A percentile compares a stretch with the other conserved stretches of the same genome.
Evolutionary conservation across 2,113 vertebrate genomes (phyloP).

Genomic region (Menura novaehollandiae): DNA sequence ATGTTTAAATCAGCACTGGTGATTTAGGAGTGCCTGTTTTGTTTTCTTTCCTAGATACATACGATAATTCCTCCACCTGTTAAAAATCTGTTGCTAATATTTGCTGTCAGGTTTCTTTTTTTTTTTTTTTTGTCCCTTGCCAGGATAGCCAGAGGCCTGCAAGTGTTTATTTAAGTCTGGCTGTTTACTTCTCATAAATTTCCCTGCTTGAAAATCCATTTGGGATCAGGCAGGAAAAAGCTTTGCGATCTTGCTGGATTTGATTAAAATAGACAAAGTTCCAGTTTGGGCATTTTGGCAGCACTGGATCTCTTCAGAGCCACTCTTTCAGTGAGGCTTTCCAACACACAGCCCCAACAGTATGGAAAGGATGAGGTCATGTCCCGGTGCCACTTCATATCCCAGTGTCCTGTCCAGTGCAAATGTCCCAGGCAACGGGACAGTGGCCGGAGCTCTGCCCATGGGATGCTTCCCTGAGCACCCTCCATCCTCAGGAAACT

Average conservation of each 20-base stretch:
- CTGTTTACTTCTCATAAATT: neutral
- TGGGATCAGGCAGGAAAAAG: neutral
- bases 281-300: neutral
- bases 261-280: neutral
- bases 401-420: neutral
- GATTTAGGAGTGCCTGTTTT: conserved; percentile 34
- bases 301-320: neutral
- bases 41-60: conserved; percentile 11
- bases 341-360: neutral
- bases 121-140: neutral
- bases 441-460: neutral
- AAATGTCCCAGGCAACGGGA: accelerated
- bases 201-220: neutral
- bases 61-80: conserved; percentile 12
- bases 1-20: neutral
- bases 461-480: neutral
- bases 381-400: neutral
- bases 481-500: neutral
- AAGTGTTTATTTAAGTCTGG: conserved; percentile 6
- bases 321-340: neutral
- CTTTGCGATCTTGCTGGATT: neutral
- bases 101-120: neutral
- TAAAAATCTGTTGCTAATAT: conserved; percentile 34
- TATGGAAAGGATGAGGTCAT: neutral
- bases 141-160: neutral